Base-by-base conservation (phyloP, 1,140 invertebrate species). In the Globodera rostochiensis region DNA sequence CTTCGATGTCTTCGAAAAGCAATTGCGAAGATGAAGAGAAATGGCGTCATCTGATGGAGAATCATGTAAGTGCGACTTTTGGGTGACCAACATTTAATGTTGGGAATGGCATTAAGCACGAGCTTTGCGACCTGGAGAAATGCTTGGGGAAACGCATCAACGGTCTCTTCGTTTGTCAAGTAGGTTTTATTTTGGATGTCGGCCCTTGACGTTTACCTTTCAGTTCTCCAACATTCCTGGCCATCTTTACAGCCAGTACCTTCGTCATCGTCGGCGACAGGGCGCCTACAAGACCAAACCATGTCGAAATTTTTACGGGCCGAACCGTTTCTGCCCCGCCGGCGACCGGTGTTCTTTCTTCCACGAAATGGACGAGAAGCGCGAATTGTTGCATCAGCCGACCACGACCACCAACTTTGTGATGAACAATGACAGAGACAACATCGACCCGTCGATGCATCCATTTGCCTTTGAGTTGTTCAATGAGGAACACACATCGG, bases 191-290 rank as follows among this genome's bases (percentile, higher is more conserved):
- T 25, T 25, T 25, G 25, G 25, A 25, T 25, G 25, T 25, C 25
- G 25, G 25, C 25, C 25, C 25, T 25, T 25, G 0, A 25, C 25
- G 1, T 25, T 25, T 25, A 25, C 25, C 25, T 25, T 76, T 76
- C 13, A 76, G 74, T 76, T 76, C 47, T 49, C 74, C 3, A 76
- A 76, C 74, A 49, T 76, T 60, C 74, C 74, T 15, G 74, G 74
- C 46, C 45, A 46, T 67, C 46, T 64, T 15, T 76, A 76, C 64
- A 76, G 74, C 25, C 74, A 76, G 64, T 76, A 76, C 64, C 45
- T 76, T n/a, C 74, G 74, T 6, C 74, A 76, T 25, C 74, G 74
- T 49, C 74, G 74, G 13, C 74, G 74, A 9, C 74, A 53, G 64
- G 36, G 64, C 36, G 46, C 74, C 3, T 76, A 13, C 36, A 76